Percentiles rank a stretch among this genome's conserved stretches.
Evolutionary conservation across 2,888 invertebrate species (phyloP).

Genomic region (Frankliniella intonsa): DNA sequence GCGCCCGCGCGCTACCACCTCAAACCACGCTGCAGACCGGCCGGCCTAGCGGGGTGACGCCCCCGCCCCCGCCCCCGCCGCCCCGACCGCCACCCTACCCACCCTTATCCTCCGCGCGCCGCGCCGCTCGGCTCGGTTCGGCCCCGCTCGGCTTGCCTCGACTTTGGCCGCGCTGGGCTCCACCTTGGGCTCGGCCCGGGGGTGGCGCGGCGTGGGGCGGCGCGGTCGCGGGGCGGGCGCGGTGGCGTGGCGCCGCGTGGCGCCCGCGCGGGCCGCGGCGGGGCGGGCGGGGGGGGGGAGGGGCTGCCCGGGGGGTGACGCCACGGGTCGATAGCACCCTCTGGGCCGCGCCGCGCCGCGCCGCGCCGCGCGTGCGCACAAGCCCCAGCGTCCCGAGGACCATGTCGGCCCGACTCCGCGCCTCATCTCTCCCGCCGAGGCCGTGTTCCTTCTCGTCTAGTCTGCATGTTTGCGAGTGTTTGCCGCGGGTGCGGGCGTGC

Average conservation of each 20-base stretch:
- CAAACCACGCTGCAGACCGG: too few relatives aligned
- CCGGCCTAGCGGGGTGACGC: too few relatives aligned
- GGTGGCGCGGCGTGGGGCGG: not conserved
- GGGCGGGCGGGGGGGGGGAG: not conserved
- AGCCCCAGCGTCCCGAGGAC: not conserved
- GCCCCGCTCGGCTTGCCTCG: not conserved
- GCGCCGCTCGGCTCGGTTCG: not conserved
- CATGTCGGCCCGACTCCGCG: not conserved
- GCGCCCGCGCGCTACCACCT: too few relatives aligned
- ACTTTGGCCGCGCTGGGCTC: not conserved
- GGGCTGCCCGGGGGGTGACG: not conserved
- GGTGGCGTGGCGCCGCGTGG: not conserved
- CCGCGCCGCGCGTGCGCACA: not conserved
- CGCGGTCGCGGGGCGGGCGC: not conserved
- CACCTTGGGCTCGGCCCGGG: too few relatives aligned
- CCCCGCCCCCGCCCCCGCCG: not conserved
- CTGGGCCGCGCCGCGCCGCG: not conserved
- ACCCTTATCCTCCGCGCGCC: not conserved
- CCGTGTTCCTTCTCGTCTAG: not conserved
- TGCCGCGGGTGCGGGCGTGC: not conserved
- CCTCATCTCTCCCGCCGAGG: not conserved
- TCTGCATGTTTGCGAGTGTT: constrained; percentile 3
- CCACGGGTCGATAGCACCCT: not conserved
- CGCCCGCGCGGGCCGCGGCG: not conserved
- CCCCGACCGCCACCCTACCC: not conserved